phyloP scores from a whole-genome alignment of 2,888 invertebrate genomes.

The Arctia plantaginis region DNA sequence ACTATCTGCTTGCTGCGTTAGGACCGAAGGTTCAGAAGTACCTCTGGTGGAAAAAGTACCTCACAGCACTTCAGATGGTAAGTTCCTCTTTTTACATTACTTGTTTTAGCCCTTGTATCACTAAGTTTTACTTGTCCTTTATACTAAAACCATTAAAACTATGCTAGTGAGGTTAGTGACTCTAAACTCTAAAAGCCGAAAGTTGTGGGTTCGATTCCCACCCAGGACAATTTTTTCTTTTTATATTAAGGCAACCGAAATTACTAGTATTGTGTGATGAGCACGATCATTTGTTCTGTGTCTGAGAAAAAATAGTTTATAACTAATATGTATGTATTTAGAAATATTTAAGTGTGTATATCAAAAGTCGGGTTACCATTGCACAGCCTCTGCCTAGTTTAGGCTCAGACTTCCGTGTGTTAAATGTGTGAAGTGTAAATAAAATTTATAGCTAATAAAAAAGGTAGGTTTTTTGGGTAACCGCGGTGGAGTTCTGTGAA shows the following conservation, averaged over 20 bases:
- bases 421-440: background rate
- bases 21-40: slow-evolving; percentile 95
- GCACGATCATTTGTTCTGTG: background rate
- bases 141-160: no score
- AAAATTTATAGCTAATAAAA: background rate
- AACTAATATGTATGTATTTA: background rate
- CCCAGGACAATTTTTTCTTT: no score
- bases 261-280: background rate
- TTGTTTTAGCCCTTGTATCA: background rate
- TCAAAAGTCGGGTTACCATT: no score
- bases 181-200: no score
- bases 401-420: background rate
- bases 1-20: slow-evolving; percentile 95
- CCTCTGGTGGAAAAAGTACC: slow-evolving; percentile 98
- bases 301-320: background rate
- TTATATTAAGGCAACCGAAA: no score
- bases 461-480: background rate
- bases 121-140: background rate
- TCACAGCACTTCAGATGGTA: slow-evolving; percentile 96
- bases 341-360: background rate
- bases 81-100: slow-evolving; percentile 10
- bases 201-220: no score
- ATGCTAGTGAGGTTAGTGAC: no score
- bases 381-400: no score
- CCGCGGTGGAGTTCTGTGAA: background rate